Conservation (phyloP, 92 coral and sea anemone genomes). For the Phenganax subtilis region DNA sequence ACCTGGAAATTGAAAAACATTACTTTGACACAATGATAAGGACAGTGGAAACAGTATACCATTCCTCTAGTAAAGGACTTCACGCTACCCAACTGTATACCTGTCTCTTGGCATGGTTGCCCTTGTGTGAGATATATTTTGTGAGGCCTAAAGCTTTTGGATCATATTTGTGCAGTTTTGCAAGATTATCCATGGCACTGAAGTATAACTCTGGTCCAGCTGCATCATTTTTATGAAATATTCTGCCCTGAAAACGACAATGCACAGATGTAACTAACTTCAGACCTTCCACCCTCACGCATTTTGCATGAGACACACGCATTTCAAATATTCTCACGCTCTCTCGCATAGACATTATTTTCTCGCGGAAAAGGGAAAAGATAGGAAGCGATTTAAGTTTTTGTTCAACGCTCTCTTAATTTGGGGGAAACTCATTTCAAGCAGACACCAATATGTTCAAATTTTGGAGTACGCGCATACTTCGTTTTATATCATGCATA, state of each 20-base stretch:
- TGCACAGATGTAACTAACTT: not conserved
- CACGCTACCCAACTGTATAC: constrained; percentile 32
- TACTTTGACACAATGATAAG: too few species aligned
- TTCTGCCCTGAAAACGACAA: constrained; percentile 58
- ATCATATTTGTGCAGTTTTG: constrained; percentile 67
- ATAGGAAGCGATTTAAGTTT: too few species aligned
- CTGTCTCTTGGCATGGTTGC: constrained; percentile 73
- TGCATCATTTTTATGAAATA: constrained; percentile 61
- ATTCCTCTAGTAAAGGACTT: not conserved
- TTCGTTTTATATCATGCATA: too few species aligned
- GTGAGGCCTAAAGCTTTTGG: constrained; percentile 69
- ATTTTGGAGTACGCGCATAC: too few species aligned
- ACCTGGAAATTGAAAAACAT: constrained; percentile 42
- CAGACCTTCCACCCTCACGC: too few species aligned
- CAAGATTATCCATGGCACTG: constrained; percentile 61
- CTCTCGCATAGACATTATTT: too few species aligned
- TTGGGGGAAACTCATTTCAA: too few species aligned
- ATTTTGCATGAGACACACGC: too few species aligned
- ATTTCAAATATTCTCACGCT: too few species aligned
- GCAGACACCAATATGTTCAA: too few species aligned
- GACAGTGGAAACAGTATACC: not conserved
- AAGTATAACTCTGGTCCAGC: constrained; percentile 46
- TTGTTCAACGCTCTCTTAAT: too few species aligned
- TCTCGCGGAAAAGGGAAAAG: too few species aligned
- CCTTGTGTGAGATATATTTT: constrained; percentile 60